phyloP scores from a whole-genome alignment of 1,140 invertebrate genomes.

The Drosophila mayri region DNA sequence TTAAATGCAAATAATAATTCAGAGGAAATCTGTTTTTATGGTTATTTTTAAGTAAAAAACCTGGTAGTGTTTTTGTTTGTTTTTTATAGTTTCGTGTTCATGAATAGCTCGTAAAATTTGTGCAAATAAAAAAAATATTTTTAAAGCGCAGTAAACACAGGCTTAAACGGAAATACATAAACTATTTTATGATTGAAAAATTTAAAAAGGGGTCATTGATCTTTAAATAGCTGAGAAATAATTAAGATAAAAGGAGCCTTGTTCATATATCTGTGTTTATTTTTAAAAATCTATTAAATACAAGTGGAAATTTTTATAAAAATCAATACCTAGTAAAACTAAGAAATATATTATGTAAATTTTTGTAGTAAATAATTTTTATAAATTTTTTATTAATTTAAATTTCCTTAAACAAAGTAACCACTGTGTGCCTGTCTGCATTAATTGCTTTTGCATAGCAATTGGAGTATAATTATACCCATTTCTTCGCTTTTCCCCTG shows the following conservation, averaged over 20 bases:
- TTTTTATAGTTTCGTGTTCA: neutral
- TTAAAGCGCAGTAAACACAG: neutral
- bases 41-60: neutral
- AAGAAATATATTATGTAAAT: too few species aligned
- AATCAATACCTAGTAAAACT: neutral
- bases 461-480: constrained; percentile 20
- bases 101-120: constrained; percentile 7
- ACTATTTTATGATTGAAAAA: neutral
- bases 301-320: neutral
- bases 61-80: neutral
- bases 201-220: neutral
- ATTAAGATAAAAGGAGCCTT: neutral
- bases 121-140: neutral
- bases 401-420: neutral
- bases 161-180: neutral
- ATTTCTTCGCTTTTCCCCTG: constrained; percentile 2
- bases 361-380: too few species aligned
- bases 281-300: neutral
- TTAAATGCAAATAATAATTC: neutral
- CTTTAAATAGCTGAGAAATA: neutral
- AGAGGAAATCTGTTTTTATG: neutral
- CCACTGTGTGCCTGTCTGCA: constrained; percentile 7
- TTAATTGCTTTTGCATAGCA: constrained; percentile 7
- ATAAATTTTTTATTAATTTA: neutral
- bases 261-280: neutral